Evolutionary conservation across 2,888 invertebrate species (phyloP).

Genomic region (Helicoverpa assulta): DNA sequence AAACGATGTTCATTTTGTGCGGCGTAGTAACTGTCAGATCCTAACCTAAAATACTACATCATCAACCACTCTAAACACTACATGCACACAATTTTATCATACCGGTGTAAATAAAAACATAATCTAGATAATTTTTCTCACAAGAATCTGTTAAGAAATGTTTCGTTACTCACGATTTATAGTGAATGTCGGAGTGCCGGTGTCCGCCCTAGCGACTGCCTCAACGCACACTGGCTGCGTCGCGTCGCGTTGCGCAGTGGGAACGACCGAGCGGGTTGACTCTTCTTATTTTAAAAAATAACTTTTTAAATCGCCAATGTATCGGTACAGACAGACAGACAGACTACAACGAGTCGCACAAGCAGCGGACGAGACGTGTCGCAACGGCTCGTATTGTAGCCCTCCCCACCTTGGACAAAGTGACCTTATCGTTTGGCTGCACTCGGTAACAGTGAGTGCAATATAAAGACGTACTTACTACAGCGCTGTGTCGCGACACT

Average conservation of each 20-base stretch:
- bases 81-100: conserved; percentile 38
- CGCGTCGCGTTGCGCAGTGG: conserved; percentile 74
- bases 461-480: conserved; percentile 68
- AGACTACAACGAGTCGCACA: conserved; percentile 47
- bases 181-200: conserved; percentile 65
- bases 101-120: conserved; percentile 47
- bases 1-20: conserved; percentile 76
- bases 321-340: conserved; percentile 65
- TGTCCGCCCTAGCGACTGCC: conserved; percentile 77
- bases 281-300: conserved; percentile 76
- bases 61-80: conserved; percentile 48
- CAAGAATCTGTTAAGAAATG: conserved; percentile 66
- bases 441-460: conserved; percentile 81
- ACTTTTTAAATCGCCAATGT: conserved; percentile 71
- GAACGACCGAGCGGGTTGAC: conserved; percentile 72
- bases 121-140: conserved; percentile 69
- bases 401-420: conserved; percentile 80
- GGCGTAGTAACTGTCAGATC: conserved; percentile 83
- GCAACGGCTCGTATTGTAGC: conserved; percentile 75
- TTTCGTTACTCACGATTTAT: conserved; percentile 76
- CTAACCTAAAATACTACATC: conserved; percentile 77
- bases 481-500: conserved; percentile 45
- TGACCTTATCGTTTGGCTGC: conserved; percentile 87
- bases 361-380: conserved; percentile 66
- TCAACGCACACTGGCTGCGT: conserved; percentile 80